Percentiles rank a stretch among this genome's conserved stretches.
Evolutionary conservation across 92 coral and sea anemone genomes (phyloP).

Genomic region (Galaxea fascicularis): DNA sequence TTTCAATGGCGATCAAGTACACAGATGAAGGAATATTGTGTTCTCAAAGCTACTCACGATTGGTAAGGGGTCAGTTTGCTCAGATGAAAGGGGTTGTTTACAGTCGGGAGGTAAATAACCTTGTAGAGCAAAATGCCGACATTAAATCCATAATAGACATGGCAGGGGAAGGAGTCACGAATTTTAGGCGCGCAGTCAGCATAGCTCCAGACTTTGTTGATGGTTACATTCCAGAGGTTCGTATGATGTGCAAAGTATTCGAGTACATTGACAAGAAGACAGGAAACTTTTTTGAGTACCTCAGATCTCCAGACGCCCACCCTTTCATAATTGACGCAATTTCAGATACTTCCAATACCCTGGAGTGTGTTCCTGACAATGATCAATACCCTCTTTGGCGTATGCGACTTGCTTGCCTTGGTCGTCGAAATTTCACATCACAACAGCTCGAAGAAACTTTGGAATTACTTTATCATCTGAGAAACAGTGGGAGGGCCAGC

Average conservation of each 20-base stretch:
- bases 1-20: slow-evolving; percentile 50
- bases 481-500: slow-evolving; percentile 47
- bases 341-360: slow-evolving; percentile 59
- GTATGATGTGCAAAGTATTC: slow-evolving; percentile 73
- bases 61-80: slow-evolving; percentile 62
- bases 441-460: slow-evolving; percentile 16
- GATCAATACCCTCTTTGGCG: slow-evolving; percentile 54
- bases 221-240: slow-evolving; percentile 68
- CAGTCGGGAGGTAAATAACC: slow-evolving; percentile 66
- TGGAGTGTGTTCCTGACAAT: slow-evolving; percentile 70
- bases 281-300: slow-evolving; percentile 51
- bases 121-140: slow-evolving; percentile 26
- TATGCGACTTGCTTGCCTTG: slow-evolving; percentile 56
- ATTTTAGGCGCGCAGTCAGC: slow-evolving; percentile 69
- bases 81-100: slow-evolving; percentile 82
- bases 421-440: background rate
- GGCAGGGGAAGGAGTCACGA: slow-evolving; percentile 66
- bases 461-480: slow-evolving; percentile 38
- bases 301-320: slow-evolving; percentile 33
- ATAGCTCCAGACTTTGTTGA: slow-evolving; percentile 55
- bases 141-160: slow-evolving; percentile 22
- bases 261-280: slow-evolving; percentile 40
- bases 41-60: background rate
- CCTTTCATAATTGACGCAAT: slow-evolving; percentile 64
- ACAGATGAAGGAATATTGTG: slow-evolving; percentile 66